These are phyloP conservation scores for Gymnarchus niloticus DNA, from an alignment of 2,113 vertebrate genomes.

Conservation along the genomic window DNA sequence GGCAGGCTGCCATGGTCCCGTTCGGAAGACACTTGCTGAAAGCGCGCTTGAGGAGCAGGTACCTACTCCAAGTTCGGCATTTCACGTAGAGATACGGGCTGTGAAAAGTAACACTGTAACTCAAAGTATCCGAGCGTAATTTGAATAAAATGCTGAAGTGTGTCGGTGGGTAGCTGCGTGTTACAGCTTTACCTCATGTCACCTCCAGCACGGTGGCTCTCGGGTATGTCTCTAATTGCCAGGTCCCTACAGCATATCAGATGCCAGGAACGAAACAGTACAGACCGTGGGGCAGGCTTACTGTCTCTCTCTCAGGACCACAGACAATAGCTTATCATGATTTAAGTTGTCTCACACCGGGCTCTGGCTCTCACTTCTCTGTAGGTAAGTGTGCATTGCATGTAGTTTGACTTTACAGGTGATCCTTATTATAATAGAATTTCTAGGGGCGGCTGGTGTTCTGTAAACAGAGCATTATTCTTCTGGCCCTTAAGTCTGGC, in stretches of 20 bases:
- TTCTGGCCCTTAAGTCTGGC: not conserved
- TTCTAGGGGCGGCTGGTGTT: not conserved
- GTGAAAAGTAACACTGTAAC: not conserved
- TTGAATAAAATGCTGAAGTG: no score
- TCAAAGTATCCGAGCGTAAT: not conserved
- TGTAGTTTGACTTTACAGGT: not conserved
- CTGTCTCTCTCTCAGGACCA: no score
- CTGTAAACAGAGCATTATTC: not conserved
- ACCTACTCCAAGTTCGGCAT: constrained; percentile 32
- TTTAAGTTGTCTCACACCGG: not conserved
- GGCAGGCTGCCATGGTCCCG: constrained; percentile 73
- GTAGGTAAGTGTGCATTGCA: not conserved
- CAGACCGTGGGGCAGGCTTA: no score
- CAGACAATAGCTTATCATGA: no score
- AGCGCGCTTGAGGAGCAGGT: constrained; percentile 86
- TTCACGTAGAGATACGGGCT: not conserved
- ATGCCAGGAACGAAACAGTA: no score
- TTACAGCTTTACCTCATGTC: no score
- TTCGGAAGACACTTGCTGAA: constrained; percentile 87
- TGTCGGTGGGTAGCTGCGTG: no score
- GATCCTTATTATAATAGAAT: not conserved
- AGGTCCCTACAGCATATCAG: no score
- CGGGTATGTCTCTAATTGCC: no score
- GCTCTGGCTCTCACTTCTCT: no score
- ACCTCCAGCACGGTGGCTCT: no score